Base-by-base conservation (phyloP, 2,113 vertebrate genomes). In the Peromyscus polionotus region DNA sequence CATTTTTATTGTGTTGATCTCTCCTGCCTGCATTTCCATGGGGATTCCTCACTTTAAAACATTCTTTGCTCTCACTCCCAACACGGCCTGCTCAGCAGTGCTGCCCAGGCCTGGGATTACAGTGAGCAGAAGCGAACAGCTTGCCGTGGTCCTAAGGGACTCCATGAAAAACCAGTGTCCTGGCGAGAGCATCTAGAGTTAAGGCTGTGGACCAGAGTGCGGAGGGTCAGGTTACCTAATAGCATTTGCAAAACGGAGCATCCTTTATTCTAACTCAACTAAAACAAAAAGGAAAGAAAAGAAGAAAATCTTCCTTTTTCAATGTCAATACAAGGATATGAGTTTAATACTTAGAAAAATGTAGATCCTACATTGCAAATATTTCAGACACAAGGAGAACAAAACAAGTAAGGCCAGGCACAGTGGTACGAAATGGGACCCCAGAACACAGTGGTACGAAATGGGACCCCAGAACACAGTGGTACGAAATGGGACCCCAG, bases 1-100 rank as follows among this genome's bases (percentile, higher is more conserved):
- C 97, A 92, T 91, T 97, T 97, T 97, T 97, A 97, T 98, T 98
- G 93, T 97, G 95, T 95, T 97, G 96, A 91, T 97, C 81, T 93
- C 94, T 94, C 95, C 73, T 96, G 96, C 77, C 91, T 97, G 95
- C 87, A 97, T 95, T 96, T 97, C 95, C 96, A 85, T 22, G 65
- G 96, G 96, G 96, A 97, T 96, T 93, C 86, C 89, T 93, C 89
- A 96, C 93, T 96, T 97, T 95, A 95, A 98, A 97, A 94, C 95
- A 70, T 20, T 95, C 94, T 96, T 96, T 97, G 94, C 96, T 97
- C 91, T 95, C 96, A 80, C 24, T 97, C 93, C 76, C 88, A 95
- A 96, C 79, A 93, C 73, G 93, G 45, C 70, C 67, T 42, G 91
- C 87, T 84, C 93, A 80, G 68, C 33, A 75, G 59, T 81, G 90